Base-by-base conservation (phyloP, 2,888 invertebrate species). In the Tetragnatha montana region DNA sequence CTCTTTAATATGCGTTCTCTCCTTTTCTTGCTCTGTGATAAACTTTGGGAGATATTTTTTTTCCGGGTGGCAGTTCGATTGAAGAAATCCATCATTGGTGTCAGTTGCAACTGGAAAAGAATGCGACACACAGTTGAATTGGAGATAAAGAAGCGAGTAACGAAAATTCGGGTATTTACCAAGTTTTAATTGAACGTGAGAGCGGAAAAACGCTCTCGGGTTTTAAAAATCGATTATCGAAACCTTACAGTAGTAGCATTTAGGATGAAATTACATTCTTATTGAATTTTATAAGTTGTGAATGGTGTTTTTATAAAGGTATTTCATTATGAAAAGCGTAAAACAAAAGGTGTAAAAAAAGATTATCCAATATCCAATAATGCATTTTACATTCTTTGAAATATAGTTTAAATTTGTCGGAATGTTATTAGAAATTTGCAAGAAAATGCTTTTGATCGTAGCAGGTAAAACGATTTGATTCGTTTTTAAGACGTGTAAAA, bases 41-140 rank as follows among this genome's bases (percentile, higher is more conserved):
- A 80, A 70, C 68, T 80, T 84, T 75, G 69, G 17, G 49, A 49
- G 19, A 70, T 84, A 69, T 70, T 51, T 19, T 71, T 81, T 50
- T n/a, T 69, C 10, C 8, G 50, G 69, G n/a, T 74, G 22, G 17
- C 76, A 70, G 50, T 51, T n/a, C 70, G 70, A 70, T 50, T 82
- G 82, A 81, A 87, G 80, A 84, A 84, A 89, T 89, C 84, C 80
- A 89, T 89, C 88, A 84, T 89, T 2, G 79, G 35, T 81, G 88
- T 74, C 88, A 75, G 68, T 49, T 19, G 71, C 80, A 81, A 68
- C 51, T 35, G 73, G 71, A 19, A 22, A 78, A 78, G 60, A 60
- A 78, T 60, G 19, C 60, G 60, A 78, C 60, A 78, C 60, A 60
- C 51, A 14, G 78, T 60, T 78, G 22, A 35, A 22, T 35, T 22